phyloP scores from a whole-genome alignment of 53 echinoderm and acorn worm species.

The Holothuria leucospilota region DNA sequence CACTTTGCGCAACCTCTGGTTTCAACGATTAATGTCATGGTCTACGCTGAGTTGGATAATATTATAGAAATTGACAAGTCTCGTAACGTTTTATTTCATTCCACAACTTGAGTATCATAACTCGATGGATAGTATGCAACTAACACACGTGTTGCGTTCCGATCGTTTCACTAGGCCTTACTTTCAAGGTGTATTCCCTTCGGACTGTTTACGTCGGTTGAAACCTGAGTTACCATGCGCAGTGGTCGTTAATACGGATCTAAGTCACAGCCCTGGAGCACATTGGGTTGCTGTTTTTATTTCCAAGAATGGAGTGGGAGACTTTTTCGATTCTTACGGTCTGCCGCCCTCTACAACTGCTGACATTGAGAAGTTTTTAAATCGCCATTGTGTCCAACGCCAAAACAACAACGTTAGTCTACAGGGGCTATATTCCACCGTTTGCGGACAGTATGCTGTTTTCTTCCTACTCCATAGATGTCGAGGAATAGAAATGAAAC shows the following conservation, averaged over 20 bases:
- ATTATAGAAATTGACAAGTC: neutral
- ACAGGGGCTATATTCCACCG: constrained; percentile 57
- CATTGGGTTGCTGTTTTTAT: constrained; percentile 78
- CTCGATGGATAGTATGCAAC: constrained; percentile 46
- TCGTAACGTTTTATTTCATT: constrained; percentile 70
- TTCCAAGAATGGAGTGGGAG: constrained; percentile 30
- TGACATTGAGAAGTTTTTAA: constrained; percentile 24
- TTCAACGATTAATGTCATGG: too few species aligned
- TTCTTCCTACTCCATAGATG: constrained; percentile 38
- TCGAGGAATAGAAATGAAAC: neutral
- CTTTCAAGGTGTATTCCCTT: constrained; percentile 59
- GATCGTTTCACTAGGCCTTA: constrained; percentile 10
- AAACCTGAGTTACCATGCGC: constrained; percentile 50
- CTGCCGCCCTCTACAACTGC: constrained; percentile 6
- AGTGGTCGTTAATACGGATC: constrained; percentile 66
- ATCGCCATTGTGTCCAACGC: neutral
- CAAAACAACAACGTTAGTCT: constrained; percentile 31
- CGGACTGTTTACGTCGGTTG: constrained; percentile 10
- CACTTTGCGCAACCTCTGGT: too few species aligned
- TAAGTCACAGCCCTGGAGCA: constrained; percentile 53
- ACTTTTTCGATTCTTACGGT: constrained; percentile 76
- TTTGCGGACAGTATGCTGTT: constrained; percentile 73
- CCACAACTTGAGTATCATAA: constrained; percentile 41
- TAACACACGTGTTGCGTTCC: constrained; percentile 18
- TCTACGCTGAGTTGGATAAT: too few species aligned